Evolutionary conservation across 1,140 invertebrate species (phyloP), one percentile per base, ranked within the genome.

Genomic region (Rhagoletis pomonella): DNA sequence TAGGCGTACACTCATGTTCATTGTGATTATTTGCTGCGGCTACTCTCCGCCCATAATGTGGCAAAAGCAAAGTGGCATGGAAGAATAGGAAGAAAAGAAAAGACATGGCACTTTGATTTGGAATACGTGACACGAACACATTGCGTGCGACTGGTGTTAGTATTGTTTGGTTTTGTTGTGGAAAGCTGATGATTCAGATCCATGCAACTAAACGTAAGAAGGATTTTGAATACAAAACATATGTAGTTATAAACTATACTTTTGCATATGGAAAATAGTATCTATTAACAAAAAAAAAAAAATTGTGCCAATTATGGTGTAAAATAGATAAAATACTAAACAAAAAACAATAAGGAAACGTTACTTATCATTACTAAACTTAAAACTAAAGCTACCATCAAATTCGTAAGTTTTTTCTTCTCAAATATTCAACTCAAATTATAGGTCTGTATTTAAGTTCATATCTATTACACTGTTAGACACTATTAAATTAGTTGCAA

Each of bases 1-100:
- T 87, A 94, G 93, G 88, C 94, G 93, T 88, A 94, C 93, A 90
- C 94, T 93, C 89, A 94, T 91, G 91, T 94, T 93, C 91, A 94
- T 93, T 87, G 93, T 94, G 88, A 93, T 93, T 88, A 93, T 90
- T 91, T 93, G 91, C 87, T 87, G 86, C 47, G 64, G 73, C 89
- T 90, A 59, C 62, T 85, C 77, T 81, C 73, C 47, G 73, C 42
- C 69, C 44, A 17, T 50, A 69, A 65, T 29, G 29, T 29, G 29
- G 4, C 73, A 88, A 65, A 81, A 58, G 44, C 85, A 87, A 87
- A 19, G 73, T 55, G 73, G 73, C 73, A 81, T 55, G 47, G 47
- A 50, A 44, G 29, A 65, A 88, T 84, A 50, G 85, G 59, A 42
- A 77, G n/a, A 62, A 77, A 77, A 87, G 55, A 60, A 77, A 84